Conservation (phyloP, 2,797 vertebrate species). For the Semaprochilodus insignis region DNA sequence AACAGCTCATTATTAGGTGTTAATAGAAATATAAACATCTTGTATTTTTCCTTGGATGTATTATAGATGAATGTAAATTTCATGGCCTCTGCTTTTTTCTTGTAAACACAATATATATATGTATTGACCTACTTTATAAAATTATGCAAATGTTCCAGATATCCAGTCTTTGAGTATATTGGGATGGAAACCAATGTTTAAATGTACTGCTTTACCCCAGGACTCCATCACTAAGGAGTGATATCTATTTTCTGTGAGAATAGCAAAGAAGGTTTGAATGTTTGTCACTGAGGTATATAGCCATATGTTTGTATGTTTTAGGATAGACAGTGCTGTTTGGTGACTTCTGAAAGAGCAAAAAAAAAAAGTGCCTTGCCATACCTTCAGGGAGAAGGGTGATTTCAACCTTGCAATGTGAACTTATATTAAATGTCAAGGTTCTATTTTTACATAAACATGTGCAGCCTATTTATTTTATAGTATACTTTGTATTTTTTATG, state of each 20-base stretch:
- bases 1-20: slow-evolving; percentile 50
- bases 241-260: slow-evolving; percentile 32
- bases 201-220: slow-evolving; percentile 25
- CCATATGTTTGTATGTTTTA: slow-evolving; percentile 49
- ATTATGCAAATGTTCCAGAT: background rate
- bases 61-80: slow-evolving; percentile 42
- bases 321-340: slow-evolving; percentile 53
- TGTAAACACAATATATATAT: slow-evolving; percentile 21
- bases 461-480: slow-evolving; percentile 48
- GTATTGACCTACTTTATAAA: background rate
- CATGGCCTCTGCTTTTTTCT: slow-evolving; percentile 3
- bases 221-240: slow-evolving; percentile 28
- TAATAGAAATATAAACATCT: slow-evolving; percentile 30
- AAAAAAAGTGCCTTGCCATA: slow-evolving; percentile 71
- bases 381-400: slow-evolving; percentile 72
- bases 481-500: background rate
- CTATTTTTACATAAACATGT: slow-evolving; percentile 79
- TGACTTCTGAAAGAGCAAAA: slow-evolving; percentile 63
- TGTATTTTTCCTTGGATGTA: slow-evolving; percentile 43
- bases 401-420: slow-evolving; percentile 79
- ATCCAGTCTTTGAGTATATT: slow-evolving; percentile 23
- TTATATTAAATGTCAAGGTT: slow-evolving; percentile 79
- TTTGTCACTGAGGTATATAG: slow-evolving; percentile 24
- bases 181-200: background rate
- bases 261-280: slow-evolving; percentile 25